These are phyloP conservation scores for Mamestra configurata DNA, from an alignment of 1,140 invertebrate species.

Conservation along the genomic window DNA sequence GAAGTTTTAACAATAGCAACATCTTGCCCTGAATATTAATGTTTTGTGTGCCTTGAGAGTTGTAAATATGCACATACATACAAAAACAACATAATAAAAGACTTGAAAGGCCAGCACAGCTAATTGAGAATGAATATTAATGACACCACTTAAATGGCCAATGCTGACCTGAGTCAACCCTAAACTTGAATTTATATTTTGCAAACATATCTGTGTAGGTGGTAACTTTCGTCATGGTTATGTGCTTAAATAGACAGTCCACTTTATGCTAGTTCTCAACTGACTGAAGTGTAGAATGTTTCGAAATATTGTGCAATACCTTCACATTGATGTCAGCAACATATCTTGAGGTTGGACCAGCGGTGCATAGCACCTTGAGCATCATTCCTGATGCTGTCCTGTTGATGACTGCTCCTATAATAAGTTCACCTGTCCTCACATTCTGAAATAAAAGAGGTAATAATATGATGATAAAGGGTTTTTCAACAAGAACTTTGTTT, in stretches of 20 bases:
- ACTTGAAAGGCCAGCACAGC: not conserved
- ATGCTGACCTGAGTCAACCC: not conserved
- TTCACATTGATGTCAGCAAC: conserved; percentile 95
- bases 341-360: conserved; percentile 92
- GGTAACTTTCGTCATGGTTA: not conserved
- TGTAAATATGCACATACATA: not conserved
- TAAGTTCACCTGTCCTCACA: conserved; percentile 94
- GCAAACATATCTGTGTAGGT: not conserved
- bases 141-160: not conserved
- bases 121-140: not conserved
- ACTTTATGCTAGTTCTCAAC: not conserved
- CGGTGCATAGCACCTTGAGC: conserved; percentile 94
- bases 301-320: conserved; percentile 81
- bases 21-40: not conserved
- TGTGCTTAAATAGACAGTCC: conserved; percentile 34
- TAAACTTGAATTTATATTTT: not conserved
- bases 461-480: not conserved
- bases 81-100: too few relatives aligned
- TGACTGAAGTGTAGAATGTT: not conserved
- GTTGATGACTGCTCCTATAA: conserved; percentile 93
- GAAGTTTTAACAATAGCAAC: not conserved
- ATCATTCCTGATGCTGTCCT: conserved; percentile 92
- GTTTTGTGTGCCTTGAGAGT: not conserved
- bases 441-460: conserved; percentile 80
- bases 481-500: not conserved